Base-by-base conservation (phyloP, 2,888 invertebrate genomes). In the Copidosoma aretas region DNA sequence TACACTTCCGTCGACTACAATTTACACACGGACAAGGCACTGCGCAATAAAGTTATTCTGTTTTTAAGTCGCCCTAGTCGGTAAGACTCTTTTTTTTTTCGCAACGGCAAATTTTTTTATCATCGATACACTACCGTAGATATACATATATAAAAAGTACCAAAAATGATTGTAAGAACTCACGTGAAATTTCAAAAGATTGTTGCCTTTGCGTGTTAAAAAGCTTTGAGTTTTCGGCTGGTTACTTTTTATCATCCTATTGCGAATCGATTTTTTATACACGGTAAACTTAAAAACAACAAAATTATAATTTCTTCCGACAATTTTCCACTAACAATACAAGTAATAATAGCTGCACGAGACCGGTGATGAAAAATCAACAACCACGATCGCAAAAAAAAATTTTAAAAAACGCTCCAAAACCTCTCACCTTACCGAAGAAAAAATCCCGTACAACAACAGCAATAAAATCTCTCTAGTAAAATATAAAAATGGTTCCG, bases 21-120 rank as follows among this genome's bases (percentile, higher is more conserved):
- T 78, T 75, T 58, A 53, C 52, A 63, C 78, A 78, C 77, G 79
- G 79, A 82, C 82, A 82, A 82, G 82, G 82, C 82, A 82, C 82
- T 81, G 82, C 78, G 79, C 78, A 78, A 78, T 78, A 77, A 75
- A 75, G 74, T 75, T 74, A 46, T 70, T 71, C 74, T 71, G 3
- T 32, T 32, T 32, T 32, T 8, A 69, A 70, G 62, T 76, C 73
- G 71, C 68, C 73, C 71, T 69, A 66, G 14, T 51, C 25, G 32
- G 51, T 64, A 67, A 67, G 67, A 58, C 43, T 61, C 32, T 32
- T 62, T 15, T 65, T 43, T 71, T 65, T 43, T 71, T 68, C 32
- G 60, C 56, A 65, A 68, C 46, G 43, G n/a, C 63, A 63, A 19
- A 22, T 60, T 3, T 46, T 46, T 46, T n/a, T n/a, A n/a, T n/a